These are phyloP conservation scores for Cecidostiba fungosa DNA, from an alignment of 2,888 invertebrate species.

Conservation along the genomic window DNA sequence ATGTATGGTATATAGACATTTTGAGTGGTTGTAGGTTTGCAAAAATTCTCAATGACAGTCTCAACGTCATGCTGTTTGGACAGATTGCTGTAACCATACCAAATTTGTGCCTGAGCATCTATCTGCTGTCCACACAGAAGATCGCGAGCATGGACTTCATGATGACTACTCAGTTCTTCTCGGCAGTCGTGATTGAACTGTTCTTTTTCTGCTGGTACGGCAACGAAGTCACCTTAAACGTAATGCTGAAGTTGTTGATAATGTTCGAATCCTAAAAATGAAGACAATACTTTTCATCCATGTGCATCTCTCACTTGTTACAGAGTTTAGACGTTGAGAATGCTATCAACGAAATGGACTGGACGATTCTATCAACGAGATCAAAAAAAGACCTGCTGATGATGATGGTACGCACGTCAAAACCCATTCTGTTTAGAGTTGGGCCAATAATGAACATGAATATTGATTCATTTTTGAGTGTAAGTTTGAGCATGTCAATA, in stretches of 20 bases:
- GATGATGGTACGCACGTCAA: constrained; percentile 56
- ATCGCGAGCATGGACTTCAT: constrained; percentile 59
- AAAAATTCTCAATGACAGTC: constrained; percentile 49
- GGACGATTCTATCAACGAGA: constrained; percentile 15
- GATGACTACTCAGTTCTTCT: constrained; percentile 63
- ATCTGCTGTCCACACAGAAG: constrained; percentile 46
- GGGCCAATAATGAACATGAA: constrained; percentile 61
- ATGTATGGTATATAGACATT: too few species aligned
- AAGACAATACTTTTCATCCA: neutral
- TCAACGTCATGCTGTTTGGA: constrained; percentile 61
- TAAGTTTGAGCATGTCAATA: neutral
- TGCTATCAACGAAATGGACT: constrained; percentile 57
- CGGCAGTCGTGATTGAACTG: constrained; percentile 61
- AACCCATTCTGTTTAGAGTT: constrained; percentile 55
- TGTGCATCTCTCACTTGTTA: neutral
- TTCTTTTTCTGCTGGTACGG: constrained; percentile 65
- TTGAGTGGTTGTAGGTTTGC: constrained; percentile 47
- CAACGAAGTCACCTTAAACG: constrained; percentile 61
- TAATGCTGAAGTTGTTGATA: constrained; percentile 28
- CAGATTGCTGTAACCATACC: constrained; percentile 61
- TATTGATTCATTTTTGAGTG: constrained; percentile 59
- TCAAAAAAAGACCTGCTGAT: constrained; percentile 49
- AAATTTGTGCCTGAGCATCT: constrained; percentile 63
- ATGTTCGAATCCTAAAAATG: neutral
- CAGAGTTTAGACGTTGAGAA: constrained; percentile 57